Percentiles rank a stretch among this genome's conserved stretches.
Evolutionary conservation across 2,888 invertebrate species (phyloP).

Genomic region (Hydropsyche betteni): DNA sequence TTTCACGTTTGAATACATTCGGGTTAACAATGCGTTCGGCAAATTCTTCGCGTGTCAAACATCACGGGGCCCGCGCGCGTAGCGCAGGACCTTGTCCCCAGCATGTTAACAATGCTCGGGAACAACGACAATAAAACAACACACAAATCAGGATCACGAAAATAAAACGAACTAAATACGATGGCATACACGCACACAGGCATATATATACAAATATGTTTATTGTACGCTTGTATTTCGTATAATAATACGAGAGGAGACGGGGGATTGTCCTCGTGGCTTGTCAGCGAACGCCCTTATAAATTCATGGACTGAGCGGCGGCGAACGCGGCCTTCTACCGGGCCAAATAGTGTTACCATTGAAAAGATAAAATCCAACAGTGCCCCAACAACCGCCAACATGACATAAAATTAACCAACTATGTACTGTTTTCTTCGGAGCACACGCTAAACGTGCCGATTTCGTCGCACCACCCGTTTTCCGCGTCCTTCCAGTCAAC

Average conservation of each 20-base stretch:
- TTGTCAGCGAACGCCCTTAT: conserved; percentile 40
- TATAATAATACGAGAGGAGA: conserved; percentile 7
- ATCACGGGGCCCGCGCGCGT: conserved; percentile 12
- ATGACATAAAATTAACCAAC: conserved; percentile 50
- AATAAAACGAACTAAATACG: conserved; percentile 31
- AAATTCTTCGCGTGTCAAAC: conserved; percentile 39
- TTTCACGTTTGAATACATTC: conserved; percentile 13
- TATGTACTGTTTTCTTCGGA: conserved; percentile 5
- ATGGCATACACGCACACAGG: not conserved
- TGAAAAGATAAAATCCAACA: conserved; percentile 51
- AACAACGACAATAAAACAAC: conserved; percentile 38
- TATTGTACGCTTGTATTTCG: not conserved
- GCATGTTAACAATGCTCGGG: conserved; percentile 39
- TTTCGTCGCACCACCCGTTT: conserved; percentile 9
- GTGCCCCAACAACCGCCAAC: conserved; percentile 44
- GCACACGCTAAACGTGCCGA: conserved; percentile 15
- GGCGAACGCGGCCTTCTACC: conserved; percentile 26
- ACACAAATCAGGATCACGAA: conserved; percentile 35
- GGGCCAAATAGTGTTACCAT: conserved; percentile 50
- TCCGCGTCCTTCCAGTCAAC: not conserved
- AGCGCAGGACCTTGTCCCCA: conserved; percentile 37
- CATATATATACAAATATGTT: not conserved
- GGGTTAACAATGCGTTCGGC: conserved; percentile 30
- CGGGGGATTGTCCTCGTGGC: conserved; percentile 25
- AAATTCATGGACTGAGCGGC: conserved; percentile 44